Percentiles rank a stretch among this genome's conserved stretches.
phyloP scores from a whole-genome alignment of 2,888 invertebrate genomes.

The Elysia crispata region DNA sequence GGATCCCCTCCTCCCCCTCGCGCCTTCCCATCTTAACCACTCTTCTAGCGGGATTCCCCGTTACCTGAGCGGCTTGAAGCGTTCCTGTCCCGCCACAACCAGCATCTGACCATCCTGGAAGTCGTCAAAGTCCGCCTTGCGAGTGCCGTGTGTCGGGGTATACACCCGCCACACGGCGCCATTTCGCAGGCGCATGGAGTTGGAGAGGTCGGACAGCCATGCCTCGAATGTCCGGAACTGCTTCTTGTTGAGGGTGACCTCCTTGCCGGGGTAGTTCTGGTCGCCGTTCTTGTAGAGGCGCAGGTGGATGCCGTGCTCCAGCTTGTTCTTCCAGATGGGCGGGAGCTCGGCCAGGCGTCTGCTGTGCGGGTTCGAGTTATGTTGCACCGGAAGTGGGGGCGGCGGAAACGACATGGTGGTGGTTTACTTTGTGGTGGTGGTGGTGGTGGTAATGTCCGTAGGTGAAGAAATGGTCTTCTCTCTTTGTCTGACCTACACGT shows the following conservation, averaged over 20 bases:
- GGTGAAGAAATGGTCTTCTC: too few relatives aligned
- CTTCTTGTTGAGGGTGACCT: constrained; percentile 47
- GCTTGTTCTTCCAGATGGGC: constrained; percentile 49
- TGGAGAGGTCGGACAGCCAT: constrained; percentile 49
- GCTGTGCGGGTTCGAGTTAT: constrained; percentile 5
- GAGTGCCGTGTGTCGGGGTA: constrained; percentile 49
- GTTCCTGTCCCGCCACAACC: constrained; percentile 52
- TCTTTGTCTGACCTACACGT: too few relatives aligned
- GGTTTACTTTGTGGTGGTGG: neutral
- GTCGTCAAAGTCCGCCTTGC: constrained; percentile 44
- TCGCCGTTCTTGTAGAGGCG: constrained; percentile 51
- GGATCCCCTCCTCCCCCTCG: too few relatives aligned
- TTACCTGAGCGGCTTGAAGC: constrained; percentile 52
- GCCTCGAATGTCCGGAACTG: constrained; percentile 52
- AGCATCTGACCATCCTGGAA: constrained; percentile 48
- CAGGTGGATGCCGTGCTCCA: constrained; percentile 48
- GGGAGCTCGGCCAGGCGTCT: constrained; percentile 36
- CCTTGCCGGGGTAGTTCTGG: constrained; percentile 46
- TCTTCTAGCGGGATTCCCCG: neutral
- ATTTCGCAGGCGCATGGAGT: constrained; percentile 43
- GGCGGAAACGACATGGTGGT: neutral
- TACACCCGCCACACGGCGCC: constrained; percentile 52
- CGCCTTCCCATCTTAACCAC: too few relatives aligned
- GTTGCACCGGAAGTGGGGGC: neutral
- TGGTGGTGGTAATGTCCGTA: too few relatives aligned